A percentile compares a stretch with the other conserved stretches of the same genome.
Evolutionary conservation across 1,140 invertebrate species (phyloP).

Genomic region (Lycorma delicatula): DNA sequence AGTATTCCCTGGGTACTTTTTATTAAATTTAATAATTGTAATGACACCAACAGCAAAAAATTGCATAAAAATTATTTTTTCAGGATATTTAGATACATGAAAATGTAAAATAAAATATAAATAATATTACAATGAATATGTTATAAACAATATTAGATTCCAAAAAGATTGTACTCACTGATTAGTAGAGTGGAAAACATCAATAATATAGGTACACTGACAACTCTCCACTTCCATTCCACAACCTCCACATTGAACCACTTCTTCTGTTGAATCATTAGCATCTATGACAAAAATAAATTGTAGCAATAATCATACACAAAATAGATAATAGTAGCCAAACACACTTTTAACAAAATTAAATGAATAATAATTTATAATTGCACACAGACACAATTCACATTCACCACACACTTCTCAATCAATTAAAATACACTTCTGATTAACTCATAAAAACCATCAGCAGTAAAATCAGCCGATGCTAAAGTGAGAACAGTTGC

Average conservation of each 20-base stretch:
- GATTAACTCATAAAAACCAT: not conserved
- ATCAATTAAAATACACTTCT: not conserved
- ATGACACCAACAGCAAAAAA: conserved; percentile 5
- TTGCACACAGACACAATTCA: not conserved
- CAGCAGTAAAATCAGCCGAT: not conserved
- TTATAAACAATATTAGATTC: not conserved
- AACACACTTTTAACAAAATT: not conserved
- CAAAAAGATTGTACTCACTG: conserved; percentile 39
- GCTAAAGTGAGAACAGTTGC: not conserved
- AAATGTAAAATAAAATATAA: not conserved
- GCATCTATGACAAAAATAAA: conserved; percentile 34
- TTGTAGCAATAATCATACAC: not conserved
- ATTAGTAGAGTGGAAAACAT: conserved; percentile 71
- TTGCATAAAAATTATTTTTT: not conserved
- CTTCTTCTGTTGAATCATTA: conserved; percentile 47
- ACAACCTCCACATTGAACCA: conserved; percentile 59
- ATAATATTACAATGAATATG: not conserved
- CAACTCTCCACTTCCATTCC: conserved; percentile 58
- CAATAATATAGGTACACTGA: conserved; percentile 61
- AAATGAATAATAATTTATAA: not conserved
- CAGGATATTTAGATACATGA: not conserved
- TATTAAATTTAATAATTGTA: not conserved
- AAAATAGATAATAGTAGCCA: not conserved
- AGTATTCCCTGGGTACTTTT: too few relatives aligned
- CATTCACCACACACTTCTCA: not conserved